Percentiles rank a stretch among this genome's conserved stretches.
Conservation (phyloP, 2,113 vertebrate genomes). For the Clinocottus analis region DNA sequence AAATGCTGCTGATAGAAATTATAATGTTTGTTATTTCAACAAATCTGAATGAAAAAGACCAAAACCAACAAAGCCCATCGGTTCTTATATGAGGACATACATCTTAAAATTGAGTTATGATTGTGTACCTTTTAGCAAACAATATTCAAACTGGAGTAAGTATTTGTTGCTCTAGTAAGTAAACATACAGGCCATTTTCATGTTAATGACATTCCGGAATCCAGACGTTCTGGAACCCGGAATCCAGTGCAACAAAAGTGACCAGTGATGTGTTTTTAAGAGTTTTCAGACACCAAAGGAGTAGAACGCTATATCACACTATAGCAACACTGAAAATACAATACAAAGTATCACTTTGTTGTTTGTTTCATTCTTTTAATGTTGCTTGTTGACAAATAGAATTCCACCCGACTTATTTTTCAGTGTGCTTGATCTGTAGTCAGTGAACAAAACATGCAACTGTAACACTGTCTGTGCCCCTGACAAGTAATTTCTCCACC, state of each 20-base stretch:
- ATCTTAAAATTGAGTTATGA: not conserved
- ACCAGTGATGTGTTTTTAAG: not conserved
- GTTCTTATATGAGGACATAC: not conserved
- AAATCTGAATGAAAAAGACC: not conserved
- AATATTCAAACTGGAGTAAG: not conserved
- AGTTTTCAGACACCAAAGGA: not conserved
- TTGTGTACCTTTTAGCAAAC: not conserved
- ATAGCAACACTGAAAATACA: not conserved
- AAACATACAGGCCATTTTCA: not conserved
- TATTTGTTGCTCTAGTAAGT: not conserved
- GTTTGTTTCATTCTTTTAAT: constrained; percentile 4
- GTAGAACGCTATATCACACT: not conserved
- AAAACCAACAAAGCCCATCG: not conserved
- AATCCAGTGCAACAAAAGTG: not conserved
- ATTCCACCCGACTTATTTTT: not conserved
- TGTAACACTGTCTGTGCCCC: not conserved
- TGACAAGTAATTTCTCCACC: not conserved
- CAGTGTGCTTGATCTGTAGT: not conserved
- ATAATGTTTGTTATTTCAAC: not conserved
- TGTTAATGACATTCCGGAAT: not conserved
- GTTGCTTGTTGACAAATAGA: not conserved
- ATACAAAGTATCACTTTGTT: not conserved
- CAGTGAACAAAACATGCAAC: not conserved
- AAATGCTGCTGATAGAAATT: not conserved
- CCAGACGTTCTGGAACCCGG: too few relatives aligned